These are phyloP conservation scores for Aphelenchoides fujianensis DNA, from an alignment of 1,140 invertebrate species.

Conservation along the genomic window DNA sequence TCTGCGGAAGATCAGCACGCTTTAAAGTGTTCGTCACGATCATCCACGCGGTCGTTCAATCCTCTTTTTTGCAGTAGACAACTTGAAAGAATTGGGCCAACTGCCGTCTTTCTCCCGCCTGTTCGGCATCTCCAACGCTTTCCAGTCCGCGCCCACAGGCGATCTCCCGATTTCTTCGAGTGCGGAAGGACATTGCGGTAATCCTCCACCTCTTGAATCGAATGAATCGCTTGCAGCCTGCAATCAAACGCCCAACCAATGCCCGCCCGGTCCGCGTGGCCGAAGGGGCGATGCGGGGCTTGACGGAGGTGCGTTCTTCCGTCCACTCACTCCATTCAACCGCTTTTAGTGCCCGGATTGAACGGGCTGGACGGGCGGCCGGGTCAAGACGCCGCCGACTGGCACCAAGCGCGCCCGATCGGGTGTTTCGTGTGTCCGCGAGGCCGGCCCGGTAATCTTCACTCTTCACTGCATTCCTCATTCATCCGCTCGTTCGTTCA, in stretches of 20 bases:
- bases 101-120: background rate
- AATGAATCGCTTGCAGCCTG: background rate
- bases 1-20: background rate
- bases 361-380: background rate
- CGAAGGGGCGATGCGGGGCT: background rate
- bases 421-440: background rate
- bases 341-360: background rate
- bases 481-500: background rate
- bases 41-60: background rate
- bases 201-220: background rate
- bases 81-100: background rate
- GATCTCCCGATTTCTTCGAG: background rate
- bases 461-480: background rate
- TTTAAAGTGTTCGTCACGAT: background rate
- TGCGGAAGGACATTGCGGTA: background rate
- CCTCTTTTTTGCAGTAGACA: background rate
- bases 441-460: background rate
- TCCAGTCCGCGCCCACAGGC: background rate
- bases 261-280: background rate
- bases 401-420: background rate
- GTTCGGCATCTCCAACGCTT: too few species aligned
- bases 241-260: background rate
- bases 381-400: background rate
- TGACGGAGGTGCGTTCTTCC: too few species aligned
- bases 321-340: background rate